phyloP scores from a whole-genome alignment of 2,888 invertebrate genomes.

The Disparrhopalites patrizii region DNA sequence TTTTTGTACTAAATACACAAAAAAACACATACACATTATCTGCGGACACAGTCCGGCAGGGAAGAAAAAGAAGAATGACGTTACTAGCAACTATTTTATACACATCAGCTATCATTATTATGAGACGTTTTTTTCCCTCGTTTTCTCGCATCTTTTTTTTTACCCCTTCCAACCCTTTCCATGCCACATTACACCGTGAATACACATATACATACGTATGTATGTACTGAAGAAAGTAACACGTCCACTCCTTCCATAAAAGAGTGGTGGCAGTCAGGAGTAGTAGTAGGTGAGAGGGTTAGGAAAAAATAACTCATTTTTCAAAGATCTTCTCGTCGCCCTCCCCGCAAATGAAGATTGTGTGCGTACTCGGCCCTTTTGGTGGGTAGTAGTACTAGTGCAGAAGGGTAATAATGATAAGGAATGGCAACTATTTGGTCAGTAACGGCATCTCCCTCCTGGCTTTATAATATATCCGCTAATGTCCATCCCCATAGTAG shows the following conservation, averaged over 20 bases:
- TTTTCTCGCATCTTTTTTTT: slow-evolving; percentile 25
- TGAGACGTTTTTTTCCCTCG: slow-evolving; percentile 22
- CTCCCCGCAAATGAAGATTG: background rate
- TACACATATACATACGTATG: too few relatives aligned
- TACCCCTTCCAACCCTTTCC: too few relatives aligned
- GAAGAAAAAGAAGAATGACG: too few relatives aligned
- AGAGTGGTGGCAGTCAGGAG: too few relatives aligned
- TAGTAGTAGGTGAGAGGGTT: slow-evolving; percentile 12
- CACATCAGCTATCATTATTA: slow-evolving; percentile 25
- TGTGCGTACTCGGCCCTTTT: background rate
- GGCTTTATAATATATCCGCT: slow-evolving; percentile 25
- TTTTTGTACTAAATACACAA: too few relatives aligned
- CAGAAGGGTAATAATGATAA: too few relatives aligned
- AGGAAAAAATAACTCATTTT: slow-evolving; percentile 24
- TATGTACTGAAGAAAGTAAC: too few relatives aligned
- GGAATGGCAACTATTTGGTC: slow-evolving; percentile 16
- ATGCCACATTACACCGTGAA: slow-evolving; percentile 11
- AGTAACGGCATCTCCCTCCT: slow-evolving; percentile 23
- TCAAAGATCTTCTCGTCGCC: slow-evolving; percentile 17
- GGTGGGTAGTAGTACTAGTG: too few relatives aligned
- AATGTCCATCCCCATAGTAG: slow-evolving; percentile 9
- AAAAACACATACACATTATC: too few relatives aligned
- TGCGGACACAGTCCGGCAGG: too few relatives aligned
- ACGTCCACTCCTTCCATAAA: too few relatives aligned
- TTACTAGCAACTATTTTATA: too few relatives aligned